Evolutionary conservation across 37 sponge, comb jelly and placozoan genomes (phyloP), one percentile per base, ranked within the genome.

Genomic region (Beroe ovata): DNA sequence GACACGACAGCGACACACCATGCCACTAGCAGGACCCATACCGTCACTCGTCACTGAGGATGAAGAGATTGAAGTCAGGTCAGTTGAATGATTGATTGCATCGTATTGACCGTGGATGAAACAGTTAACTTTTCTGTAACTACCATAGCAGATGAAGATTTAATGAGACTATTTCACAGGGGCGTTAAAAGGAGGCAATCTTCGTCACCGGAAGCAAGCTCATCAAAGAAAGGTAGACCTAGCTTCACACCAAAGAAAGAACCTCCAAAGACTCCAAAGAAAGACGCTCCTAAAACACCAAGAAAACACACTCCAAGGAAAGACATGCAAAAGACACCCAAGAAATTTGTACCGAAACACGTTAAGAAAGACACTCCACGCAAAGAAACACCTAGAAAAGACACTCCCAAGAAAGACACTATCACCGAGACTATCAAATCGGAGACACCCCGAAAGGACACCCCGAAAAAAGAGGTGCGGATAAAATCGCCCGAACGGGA

Each of bases 41-140:
- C 84, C 84, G 20, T 77, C 84, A 11, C 54, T 77, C 14, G 84
- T 54, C 8, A 19, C 42, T 19, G 84, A 77, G n/a, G 84, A 77
- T 28, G 84, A 77, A 6, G 84, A 77, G 38, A 77, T 77, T 26
- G 84, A 77, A 41, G 33, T 77, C 42, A 23, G 84, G 84, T 77
- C 18, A 40, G 84, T n/a, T 16, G 54, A 47, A 6, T 47, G 54
- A 47, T 58, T 58, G 18, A 58, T 18, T 18, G 18, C 11, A 11
- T 58, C 11, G 11, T 18, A 11, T 58, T 18, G 59, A 58, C 18
- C 59, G 11, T 18, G 18, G 11, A 18, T 58, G 18, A 19, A 11
- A 19, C 59, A 11, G 18, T 58, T 58, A 58, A 58, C 59, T 58
- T 58, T 18, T 18, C 59, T 58, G 18, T 19, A 11, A 58, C 18